phyloP scores from a whole-genome alignment of 2,888 invertebrate species.

The Catonia carolina region DNA sequence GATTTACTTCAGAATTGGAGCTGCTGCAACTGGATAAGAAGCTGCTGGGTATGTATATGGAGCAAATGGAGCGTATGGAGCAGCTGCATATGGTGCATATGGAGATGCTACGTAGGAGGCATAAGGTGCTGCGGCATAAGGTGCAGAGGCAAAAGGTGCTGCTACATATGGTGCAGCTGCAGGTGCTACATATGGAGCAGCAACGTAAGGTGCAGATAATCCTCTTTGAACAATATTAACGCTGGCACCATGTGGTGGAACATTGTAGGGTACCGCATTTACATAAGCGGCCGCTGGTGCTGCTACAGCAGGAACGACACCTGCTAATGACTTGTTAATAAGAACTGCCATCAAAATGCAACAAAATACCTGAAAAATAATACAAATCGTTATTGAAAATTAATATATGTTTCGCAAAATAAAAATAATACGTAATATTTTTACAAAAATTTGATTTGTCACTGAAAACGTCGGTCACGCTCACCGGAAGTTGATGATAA shows the following conservation, averaged over 20 bases:
- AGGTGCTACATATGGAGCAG: conserved; percentile 18
- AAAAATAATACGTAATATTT: too few relatives aligned
- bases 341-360: neutral
- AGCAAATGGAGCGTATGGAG: conserved; percentile 13
- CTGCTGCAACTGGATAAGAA: conserved; percentile 16
- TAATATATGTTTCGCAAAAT: too few relatives aligned
- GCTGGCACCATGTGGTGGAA: conserved; percentile 8
- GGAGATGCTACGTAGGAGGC: conserved; percentile 22
- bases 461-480: too few relatives aligned
- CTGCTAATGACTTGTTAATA: neutral
- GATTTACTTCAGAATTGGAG: conserved; percentile 11
- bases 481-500: too few relatives aligned
- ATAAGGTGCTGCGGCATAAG: conserved; percentile 21
- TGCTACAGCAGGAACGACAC: conserved; percentile 8
- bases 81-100: conserved; percentile 16
- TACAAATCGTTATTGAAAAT: too few relatives aligned
- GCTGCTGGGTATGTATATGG: conserved; percentile 16
- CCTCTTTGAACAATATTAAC: conserved; percentile 17
- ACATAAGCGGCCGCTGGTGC: conserved; percentile 19
- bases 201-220: conserved; percentile 23
- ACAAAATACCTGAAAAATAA: too few relatives aligned
- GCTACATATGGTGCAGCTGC: conserved; percentile 2
- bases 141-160: conserved; percentile 17
- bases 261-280: conserved; percentile 20
- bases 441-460: too few relatives aligned